Evolutionary conservation across 2,888 invertebrate species (phyloP).

Genomic region (Bugula neritina): DNA sequence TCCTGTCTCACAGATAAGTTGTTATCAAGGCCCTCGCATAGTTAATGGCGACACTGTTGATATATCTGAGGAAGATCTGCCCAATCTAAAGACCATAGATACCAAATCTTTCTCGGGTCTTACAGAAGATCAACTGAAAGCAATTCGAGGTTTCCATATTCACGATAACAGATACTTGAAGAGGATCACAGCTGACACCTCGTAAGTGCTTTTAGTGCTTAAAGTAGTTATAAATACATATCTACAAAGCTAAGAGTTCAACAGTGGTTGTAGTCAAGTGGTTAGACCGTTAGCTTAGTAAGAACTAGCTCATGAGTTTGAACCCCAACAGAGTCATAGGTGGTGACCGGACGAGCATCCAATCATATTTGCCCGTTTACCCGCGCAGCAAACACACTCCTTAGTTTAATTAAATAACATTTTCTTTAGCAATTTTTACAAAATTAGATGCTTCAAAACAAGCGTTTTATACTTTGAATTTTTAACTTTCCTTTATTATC

Average conservation of each 20-base stretch:
- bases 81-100: neutral
- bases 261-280: neutral
- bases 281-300: neutral
- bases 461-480: too few relatives aligned
- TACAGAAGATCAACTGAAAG: neutral
- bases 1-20: neutral
- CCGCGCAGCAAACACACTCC: too few relatives aligned
- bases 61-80: constrained; percentile 12
- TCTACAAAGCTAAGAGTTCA: neutral
- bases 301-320: too few relatives aligned
- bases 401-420: too few relatives aligned
- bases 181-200: neutral
- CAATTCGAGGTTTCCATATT: neutral
- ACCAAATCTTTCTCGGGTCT: neutral
- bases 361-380: too few relatives aligned
- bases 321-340: too few relatives aligned
- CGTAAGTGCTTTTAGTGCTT: neutral
- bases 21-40: neutral
- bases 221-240: neutral
- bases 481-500: too few relatives aligned
- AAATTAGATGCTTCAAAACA: too few relatives aligned
- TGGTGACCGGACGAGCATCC: too few relatives aligned
- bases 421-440: too few relatives aligned
- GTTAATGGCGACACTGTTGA: neutral
- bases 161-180: neutral